Conservation (phyloP, 2,888 invertebrate species). For the Amphipyra berbera region DNA sequence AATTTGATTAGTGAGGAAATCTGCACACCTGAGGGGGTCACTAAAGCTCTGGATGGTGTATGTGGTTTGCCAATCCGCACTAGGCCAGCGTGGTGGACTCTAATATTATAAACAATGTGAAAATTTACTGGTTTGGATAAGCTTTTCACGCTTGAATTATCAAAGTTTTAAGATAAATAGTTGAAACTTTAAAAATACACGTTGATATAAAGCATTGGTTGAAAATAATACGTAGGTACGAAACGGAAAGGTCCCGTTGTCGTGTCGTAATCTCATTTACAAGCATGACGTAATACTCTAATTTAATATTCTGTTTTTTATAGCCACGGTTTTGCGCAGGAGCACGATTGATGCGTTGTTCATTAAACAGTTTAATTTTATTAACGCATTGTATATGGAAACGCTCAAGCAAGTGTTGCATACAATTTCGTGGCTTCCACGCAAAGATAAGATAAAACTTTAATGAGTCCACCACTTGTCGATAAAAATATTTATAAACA, state of each 20-base stretch:
- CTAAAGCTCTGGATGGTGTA: too few species aligned
- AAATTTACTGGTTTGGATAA: too few species aligned
- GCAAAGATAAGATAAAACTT: conserved; percentile 41
- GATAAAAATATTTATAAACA: conserved; percentile 22
- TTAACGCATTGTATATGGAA: conserved; percentile 7
- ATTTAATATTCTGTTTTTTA: conserved; percentile 74
- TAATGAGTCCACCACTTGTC: neutral
- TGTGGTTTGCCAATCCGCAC: too few species aligned
- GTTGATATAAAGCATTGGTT: too few species aligned
- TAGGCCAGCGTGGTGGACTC: too few species aligned
- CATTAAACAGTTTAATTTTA: conserved; percentile 36
- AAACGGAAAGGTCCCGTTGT: neutral
- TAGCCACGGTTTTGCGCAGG: conserved; percentile 55
- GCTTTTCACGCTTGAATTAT: too few species aligned
- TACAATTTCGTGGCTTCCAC: conserved; percentile 9
- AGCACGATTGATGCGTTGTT: conserved; percentile 40
- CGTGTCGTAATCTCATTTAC: conserved; percentile 68
- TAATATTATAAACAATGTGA: too few species aligned
- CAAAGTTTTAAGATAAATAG: too few species aligned
- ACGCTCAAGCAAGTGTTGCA: conserved; percentile 2
- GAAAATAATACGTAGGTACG: too few species aligned
- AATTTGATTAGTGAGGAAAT: too few species aligned
- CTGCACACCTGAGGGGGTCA: too few species aligned
- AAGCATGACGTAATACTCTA: conserved; percentile 71
- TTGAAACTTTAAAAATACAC: too few species aligned